Base-by-base conservation (phyloP, 2,797 vertebrate genomes). In the Iguana delicatissima region DNA sequence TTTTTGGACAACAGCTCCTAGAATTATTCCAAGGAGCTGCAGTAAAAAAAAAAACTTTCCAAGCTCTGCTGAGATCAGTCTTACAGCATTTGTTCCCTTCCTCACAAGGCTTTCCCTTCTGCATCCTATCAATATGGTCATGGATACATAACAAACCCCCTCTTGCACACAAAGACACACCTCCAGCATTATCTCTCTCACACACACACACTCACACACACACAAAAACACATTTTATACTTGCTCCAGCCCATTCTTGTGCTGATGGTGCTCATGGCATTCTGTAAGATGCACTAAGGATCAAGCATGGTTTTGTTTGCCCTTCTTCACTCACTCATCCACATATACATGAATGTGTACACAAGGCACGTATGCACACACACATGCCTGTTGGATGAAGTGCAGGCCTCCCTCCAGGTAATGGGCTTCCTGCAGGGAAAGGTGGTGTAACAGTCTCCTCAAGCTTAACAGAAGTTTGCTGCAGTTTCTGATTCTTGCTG, bases 401-500 rank as follows among this genome's bases (percentile, higher is more conserved):
- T n/a, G 22, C 29, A 85, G 46, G 62, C 16, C 69, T 80, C 62
- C 76, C 81, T 57, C 18, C n/a, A n/a, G 18, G 26, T 8, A 42
- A 46, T 32, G 18, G 16, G 6, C 22, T 46, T 80, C 32, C 3
- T 42, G 64, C 35, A 57, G 77, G 42, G 55, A 26, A 83, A n/a
- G 12, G 62, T 32, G 7, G 7, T 32, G 12, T 55, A 20, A 80
- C 46, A 10, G 20, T 57, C 14, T 89, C 84, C 76, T 13, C 50
- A 46, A 35, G 77, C 26, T 42, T 24, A 26, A 20, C 26, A 69
- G 32, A 55, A 7, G n/a, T n/a, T 50, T 29, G 20, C 8, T 62
- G 84, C 62, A 29, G 12, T 72, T 81, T 85, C 74, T 72, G 89
- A 77, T 24, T 76, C 24, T 72, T 88, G 50, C 57, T 55, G 50